Evolutionary conservation across 2,888 invertebrate genomes (phyloP).

Genomic region (Rhagophthalmus giganteus): DNA sequence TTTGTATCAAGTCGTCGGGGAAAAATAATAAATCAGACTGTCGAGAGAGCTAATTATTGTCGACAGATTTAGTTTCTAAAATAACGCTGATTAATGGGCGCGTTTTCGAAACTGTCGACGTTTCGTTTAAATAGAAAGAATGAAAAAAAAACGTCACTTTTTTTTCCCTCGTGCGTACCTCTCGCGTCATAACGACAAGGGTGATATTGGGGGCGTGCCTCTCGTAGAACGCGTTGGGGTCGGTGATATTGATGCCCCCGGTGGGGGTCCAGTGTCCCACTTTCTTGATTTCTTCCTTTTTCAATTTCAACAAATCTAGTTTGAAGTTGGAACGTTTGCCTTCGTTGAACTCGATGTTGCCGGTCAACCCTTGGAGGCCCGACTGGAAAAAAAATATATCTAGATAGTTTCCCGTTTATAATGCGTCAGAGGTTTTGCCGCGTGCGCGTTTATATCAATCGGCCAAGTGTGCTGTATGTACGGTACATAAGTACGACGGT

Average conservation of each 20-base stretch:
- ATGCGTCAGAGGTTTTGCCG: too few relatives aligned
- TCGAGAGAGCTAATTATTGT: constrained; percentile 27
- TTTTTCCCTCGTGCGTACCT: constrained; percentile 68
- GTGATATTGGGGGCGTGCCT: constrained; percentile 83
- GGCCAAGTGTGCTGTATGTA: too few relatives aligned
- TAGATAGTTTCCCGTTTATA: too few relatives aligned
- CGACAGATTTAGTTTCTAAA: constrained; percentile 22
- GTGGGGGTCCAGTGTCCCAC: constrained; percentile 82
- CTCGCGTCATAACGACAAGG: constrained; percentile 85
- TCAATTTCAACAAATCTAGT: constrained; percentile 80
- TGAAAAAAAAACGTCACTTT: too few relatives aligned
- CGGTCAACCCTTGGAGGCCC: constrained; percentile 83
- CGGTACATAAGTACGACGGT: too few relatives aligned
- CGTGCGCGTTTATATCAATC: too few relatives aligned
- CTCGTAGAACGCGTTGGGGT: constrained; percentile 83
- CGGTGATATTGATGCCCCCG: constrained; percentile 78
- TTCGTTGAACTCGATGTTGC: constrained; percentile 82
- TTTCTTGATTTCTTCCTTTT: constrained; percentile 75
- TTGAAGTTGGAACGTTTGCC: constrained; percentile 83
- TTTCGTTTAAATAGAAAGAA: background rate
- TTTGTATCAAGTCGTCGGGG: constrained; percentile 24
- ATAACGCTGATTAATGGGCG: constrained; percentile 29
- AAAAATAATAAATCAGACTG: constrained; percentile 33
- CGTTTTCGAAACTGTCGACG: constrained; percentile 1
- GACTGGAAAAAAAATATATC: constrained; percentile 64